Base-by-base conservation (phyloP, 2,797 vertebrate genomes). In the Merluccius polli region DNA sequence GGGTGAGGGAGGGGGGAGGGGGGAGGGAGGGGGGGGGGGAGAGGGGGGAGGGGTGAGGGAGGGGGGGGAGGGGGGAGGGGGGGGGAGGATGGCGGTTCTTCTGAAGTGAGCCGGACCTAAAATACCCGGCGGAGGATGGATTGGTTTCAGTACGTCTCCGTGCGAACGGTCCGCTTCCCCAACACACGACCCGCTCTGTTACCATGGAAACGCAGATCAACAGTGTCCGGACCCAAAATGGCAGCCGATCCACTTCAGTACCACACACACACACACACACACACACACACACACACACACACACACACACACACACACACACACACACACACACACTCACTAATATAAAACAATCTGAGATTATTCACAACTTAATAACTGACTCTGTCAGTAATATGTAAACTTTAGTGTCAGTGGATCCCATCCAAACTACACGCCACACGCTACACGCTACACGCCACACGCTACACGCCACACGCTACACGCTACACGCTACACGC, bases 71-170 rank as follows among this genome's bases (percentile, higher is more conserved):
- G 33, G 3, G 44, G 44, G 21, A 6, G 52, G 44, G 44, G 44
- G 16, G 16, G 44, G 2, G 18, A 21, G 52, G 2, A 3, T 27
- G 59, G 27, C 59, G 59, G 59, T 65, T n/a, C 59, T 27, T 65
- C 24, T 27, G 59, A 65, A 65, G 59, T 65, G 59, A 65, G 24
- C n/a, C 24, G 24, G 24, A 65, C 59, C 59, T 65, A 65, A 65
- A 65, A 65, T 65, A 65, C 24, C 70, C 29, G 33, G 69, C 68
- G 63, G 24, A 65, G 38, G 31, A 78, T 72, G 59, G 59, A 65
- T 65, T 27, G 24, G n/a, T 65, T 65, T 65, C 59, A 65, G 59
- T 27, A 2, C 24, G 59, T 65, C 59, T 65, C 59, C 24, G 21
- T 24, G 52, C 1, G 52, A 59, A 59, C 16, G 18, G 15, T 21